Evolutionary conservation across 2,888 invertebrate species (phyloP).

Genomic region (Ophraella communa): DNA sequence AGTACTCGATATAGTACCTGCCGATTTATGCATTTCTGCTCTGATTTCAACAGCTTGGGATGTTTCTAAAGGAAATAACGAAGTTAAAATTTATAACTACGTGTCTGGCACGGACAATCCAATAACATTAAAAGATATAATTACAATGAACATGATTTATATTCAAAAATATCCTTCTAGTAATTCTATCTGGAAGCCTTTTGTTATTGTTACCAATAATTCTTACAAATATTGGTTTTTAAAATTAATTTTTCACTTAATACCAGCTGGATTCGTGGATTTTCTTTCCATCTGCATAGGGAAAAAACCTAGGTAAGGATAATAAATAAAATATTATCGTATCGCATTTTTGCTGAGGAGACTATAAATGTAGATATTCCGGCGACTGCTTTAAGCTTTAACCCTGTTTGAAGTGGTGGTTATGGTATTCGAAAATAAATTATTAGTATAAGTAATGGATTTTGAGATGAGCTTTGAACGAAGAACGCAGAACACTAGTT

Average conservation of each 20-base stretch:
- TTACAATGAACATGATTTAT: slow-evolving; percentile 61
- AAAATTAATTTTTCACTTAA: slow-evolving; percentile 65
- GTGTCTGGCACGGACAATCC: slow-evolving; percentile 82
- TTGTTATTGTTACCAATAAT: slow-evolving; percentile 45
- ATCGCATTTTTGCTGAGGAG: too few species aligned
- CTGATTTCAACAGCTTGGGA: slow-evolving; percentile 81
- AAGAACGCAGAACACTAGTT: too few species aligned
- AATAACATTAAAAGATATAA: slow-evolving; percentile 79
- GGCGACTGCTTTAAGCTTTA: too few species aligned
- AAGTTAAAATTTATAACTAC: slow-evolving; percentile 78
- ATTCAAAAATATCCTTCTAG: slow-evolving; percentile 63
- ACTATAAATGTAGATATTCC: too few species aligned
- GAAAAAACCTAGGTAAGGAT: slow-evolving; percentile 57
- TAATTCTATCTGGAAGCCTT: slow-evolving; percentile 63
- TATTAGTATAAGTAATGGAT: too few species aligned
- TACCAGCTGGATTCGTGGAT: slow-evolving; percentile 70
- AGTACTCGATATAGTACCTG: slow-evolving; percentile 78
- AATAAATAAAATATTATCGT: too few species aligned
- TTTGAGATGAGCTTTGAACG: too few species aligned
- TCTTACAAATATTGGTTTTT: slow-evolving; percentile 57
- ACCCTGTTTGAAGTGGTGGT: too few species aligned
- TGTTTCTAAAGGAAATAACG: slow-evolving; percentile 51
- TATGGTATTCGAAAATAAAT: too few species aligned
- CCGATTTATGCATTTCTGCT: slow-evolving; percentile 83
- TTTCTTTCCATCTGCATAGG: slow-evolving; percentile 58